phyloP scores from a whole-genome alignment of 2,113 vertebrate genomes.

The Stigmatopora argus region DNA sequence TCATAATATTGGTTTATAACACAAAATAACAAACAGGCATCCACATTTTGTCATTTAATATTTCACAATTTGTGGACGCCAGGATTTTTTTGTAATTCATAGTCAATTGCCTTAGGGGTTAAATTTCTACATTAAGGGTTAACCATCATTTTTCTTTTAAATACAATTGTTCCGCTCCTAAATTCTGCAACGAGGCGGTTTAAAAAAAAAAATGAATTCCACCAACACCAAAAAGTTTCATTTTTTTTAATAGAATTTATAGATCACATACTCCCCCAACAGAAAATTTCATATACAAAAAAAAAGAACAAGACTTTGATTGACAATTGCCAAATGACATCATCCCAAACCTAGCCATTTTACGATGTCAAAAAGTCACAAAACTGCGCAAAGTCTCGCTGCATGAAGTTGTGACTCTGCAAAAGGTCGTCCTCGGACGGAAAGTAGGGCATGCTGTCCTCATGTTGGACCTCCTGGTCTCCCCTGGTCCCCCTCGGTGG shows the following conservation, averaged over 20 bases:
- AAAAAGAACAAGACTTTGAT: not conserved
- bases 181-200: not conserved
- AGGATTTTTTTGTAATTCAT: no score
- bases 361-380: constrained; percentile 70
- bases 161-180: no score
- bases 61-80: no score
- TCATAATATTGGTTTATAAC: no score
- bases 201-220: not conserved
- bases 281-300: not conserved
- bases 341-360: not conserved
- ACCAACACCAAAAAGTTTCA: not conserved
- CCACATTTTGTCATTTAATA: no score
- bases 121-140: no score
- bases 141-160: no score
- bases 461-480: constrained; percentile 49
- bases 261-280: not conserved
- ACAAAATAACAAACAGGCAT: no score
- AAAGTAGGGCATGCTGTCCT: constrained; percentile 82
- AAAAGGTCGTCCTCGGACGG: constrained; percentile 81
- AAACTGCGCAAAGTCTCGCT: constrained; percentile 81
- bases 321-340: not conserved
- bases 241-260: not conserved
- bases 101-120: no score
- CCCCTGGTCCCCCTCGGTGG: constrained; percentile 17
- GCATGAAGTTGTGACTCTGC: constrained; percentile 83